Conservation (phyloP, 2,888 invertebrate species). For the Tinea semifulvella region DNA sequence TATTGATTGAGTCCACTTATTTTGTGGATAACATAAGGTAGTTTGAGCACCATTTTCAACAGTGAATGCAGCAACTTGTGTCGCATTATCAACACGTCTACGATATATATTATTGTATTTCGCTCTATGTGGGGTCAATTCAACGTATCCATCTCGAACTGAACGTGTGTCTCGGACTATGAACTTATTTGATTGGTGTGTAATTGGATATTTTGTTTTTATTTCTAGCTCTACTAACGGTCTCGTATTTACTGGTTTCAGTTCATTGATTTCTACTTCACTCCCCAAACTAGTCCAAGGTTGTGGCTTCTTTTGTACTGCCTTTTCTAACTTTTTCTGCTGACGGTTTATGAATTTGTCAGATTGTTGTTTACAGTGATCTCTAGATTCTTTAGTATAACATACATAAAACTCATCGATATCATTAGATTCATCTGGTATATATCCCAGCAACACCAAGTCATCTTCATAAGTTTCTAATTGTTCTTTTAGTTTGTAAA, state of each 20-base stretch:
- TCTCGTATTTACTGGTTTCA: conserved; percentile 58
- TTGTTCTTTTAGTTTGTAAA: conserved; percentile 39
- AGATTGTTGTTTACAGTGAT: conserved; percentile 59
- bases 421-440: conserved; percentile 68
- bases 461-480: conserved; percentile 47
- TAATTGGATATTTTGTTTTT: conserved; percentile 69
- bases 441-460: conserved; percentile 71
- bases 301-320: conserved; percentile 63
- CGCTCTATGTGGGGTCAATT: conserved; percentile 67
- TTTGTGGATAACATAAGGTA: conserved; percentile 70
- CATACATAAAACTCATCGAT: conserved; percentile 77
- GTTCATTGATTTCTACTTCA: conserved; percentile 68
- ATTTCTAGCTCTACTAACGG: conserved; percentile 74
- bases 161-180: conserved; percentile 61
- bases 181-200: conserved; percentile 52
- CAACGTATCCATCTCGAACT: conserved; percentile 74
- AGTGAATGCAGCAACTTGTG: conserved; percentile 65
- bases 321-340: conserved; percentile 63
- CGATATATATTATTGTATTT: conserved; percentile 65
- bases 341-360: conserved; percentile 64
- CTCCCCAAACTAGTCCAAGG: conserved; percentile 73
- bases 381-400: conserved; percentile 62
- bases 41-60: conserved; percentile 70
- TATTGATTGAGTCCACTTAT: conserved; percentile 74
- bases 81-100: conserved; percentile 62